Evolutionary conservation across 2,888 invertebrate genomes (phyloP), one percentile per base, ranked within the genome.

Genomic region (Thymelicus lineola): DNA sequence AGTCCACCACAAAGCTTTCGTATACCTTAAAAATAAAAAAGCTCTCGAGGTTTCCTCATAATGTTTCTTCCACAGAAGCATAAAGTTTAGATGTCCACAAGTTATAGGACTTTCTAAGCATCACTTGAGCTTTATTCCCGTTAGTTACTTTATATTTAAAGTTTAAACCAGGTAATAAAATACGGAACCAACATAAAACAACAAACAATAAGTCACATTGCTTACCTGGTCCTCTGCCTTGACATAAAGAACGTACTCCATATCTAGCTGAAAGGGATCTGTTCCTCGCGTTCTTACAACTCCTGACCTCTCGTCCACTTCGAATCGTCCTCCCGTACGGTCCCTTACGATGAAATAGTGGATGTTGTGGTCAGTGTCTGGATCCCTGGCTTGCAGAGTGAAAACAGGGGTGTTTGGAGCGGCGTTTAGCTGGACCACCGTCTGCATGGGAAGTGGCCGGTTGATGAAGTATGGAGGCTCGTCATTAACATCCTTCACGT

Each of bases 391-490:
- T 87, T 98, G 98, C 36, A 99, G 95, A n/a, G 98, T 98, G 91
- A 98, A 99, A 6, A 99, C 98, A 6, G 98, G 98, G 0, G 98
- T 98, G 87, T 98, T 99, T 50, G 98, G 97, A 5, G 98, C 97
- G 5, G 99, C 98, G 86, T 99, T 99, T 66, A 98, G 95, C 83
- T 99, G 98, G 0, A 99, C 98, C 72, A 99, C 98, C 0, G 99
- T 98, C 90, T 99, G 98, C 98, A 99, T 99, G 17, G 99, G 99
- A 75, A 98, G 93, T 0, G 99, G 99, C 1, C 98, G 96, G 93
- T 99, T 99, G 93, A 99, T 97, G 94, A 99, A 99, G 89, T 98
- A 98, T 0, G 99, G 98, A 0, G 97, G 97, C 88, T 99, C 99
- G 87, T 99, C 99, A 92, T 99, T 99, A 66, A 98, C 97, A 89